Evolutionary conservation across 2,888 invertebrate genomes (phyloP), one percentile per base, ranked within the genome.

Genomic region (Resseliella maxima): DNA sequence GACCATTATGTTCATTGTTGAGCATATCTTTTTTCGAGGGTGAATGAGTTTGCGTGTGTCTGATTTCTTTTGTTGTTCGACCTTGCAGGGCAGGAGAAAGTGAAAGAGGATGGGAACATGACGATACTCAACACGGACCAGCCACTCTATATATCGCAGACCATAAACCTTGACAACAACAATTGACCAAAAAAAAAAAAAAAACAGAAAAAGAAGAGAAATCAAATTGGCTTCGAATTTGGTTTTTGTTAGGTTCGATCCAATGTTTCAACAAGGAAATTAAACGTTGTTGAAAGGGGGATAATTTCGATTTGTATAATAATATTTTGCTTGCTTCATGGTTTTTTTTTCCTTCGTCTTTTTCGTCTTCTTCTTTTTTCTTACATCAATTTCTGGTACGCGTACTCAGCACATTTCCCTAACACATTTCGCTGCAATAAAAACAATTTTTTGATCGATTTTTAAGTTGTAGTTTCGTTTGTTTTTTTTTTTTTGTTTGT

Each of bases 371-470:
- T n/a, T n/a, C n/a, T n/a, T n/a, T n/a, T n/a, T n/a, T n/a, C n/a
- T 27, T 27, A 59, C 27, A 27, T 59, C 27, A 50, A 18, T 59
- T 59, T 24, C 27, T n/a, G 59, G 24, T 27, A 21, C 2, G 21
- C 50, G 10, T 21, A 50, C 15, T 50, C 21, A 18, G n/a, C n/a
- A n/a, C n/a, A n/a, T n/a, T n/a, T n/a, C n/a, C n/a, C 50, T 50
- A 6, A 18, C 21, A 12, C 50, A 50, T 50, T 50, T 50, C 50
- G 15, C 2, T 8, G 59, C 24, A 27, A 59, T 59, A n/a, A 59
- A 59, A 59, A 59, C 2, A 50, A 18, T 18, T 50, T 50, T 50
- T 59, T 24, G 59, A 59, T 59, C 59, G 59, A 59, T 59, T 59
- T 59, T 59, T 24, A 59, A 59, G 24, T 59, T 6, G 27, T 59